A percentile compares a stretch with the other conserved stretches of the same genome.
phyloP scores from a whole-genome alignment of 2,888 invertebrate species.

The Trissoscelio sp. region DNA sequence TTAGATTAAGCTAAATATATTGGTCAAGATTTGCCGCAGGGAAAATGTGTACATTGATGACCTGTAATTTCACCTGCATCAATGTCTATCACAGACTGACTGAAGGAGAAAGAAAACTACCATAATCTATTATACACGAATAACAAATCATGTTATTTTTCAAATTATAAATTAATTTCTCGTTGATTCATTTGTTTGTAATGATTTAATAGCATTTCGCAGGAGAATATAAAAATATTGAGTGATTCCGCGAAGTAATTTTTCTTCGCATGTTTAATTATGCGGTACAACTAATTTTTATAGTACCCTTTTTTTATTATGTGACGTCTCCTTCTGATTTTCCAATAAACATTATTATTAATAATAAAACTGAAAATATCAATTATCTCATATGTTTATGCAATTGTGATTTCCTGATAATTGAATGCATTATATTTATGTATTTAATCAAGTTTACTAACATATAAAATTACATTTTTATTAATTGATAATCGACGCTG shows the following conservation, averaged over 20 bases:
- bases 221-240: too few relatives aligned
- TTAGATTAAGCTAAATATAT: constrained; percentile 33
- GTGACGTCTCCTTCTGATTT: background rate
- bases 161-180: background rate
- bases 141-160: background rate
- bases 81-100: constrained; percentile 83
- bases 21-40: constrained; percentile 75
- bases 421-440: background rate
- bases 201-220: background rate
- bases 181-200: background rate
- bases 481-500: background rate
- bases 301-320: too few relatives aligned
- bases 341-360: background rate
- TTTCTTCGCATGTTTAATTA: background rate
- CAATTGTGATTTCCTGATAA: background rate
- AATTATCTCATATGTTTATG: constrained; percentile 9
- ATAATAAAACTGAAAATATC: background rate
- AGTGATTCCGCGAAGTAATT: too few relatives aligned
- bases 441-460: background rate
- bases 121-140: too few relatives aligned
- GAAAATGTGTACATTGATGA: constrained; percentile 80
- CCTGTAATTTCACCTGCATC: constrained; percentile 78
- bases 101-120: constrained; percentile 77
- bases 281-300: too few relatives aligned
- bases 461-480: background rate